Evolutionary conservation across 2,113 vertebrate species (phyloP).

Genomic region (Hippolais icterina): DNA sequence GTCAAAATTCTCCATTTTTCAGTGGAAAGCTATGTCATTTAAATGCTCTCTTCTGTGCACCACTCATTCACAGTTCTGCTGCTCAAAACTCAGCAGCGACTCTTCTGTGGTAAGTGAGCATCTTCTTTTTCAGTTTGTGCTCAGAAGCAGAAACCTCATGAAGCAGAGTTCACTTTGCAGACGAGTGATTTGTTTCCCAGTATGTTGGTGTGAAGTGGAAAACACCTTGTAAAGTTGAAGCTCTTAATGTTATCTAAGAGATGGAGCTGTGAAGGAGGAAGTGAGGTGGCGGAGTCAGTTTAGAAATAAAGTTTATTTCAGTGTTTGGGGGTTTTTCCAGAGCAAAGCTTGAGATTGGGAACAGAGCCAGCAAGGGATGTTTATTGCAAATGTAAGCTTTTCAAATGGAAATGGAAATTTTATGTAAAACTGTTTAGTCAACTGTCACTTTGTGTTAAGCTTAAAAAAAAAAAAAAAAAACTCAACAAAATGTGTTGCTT

Average conservation of each 20-base stretch:
- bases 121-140: neutral
- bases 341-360: neutral
- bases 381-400: conserved; percentile 18
- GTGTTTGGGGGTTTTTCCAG: neutral
- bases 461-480: neutral
- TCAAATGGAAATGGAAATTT: conserved; percentile 36
- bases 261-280: neutral
- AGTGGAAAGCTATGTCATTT: neutral
- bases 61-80: neutral
- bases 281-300: neutral
- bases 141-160: neutral
- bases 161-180: neutral
- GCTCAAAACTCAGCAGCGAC: neutral
- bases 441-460: neutral
- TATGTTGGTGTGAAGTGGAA: conserved; percentile 10
- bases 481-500: neutral
- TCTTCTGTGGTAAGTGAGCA: neutral
- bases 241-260: neutral
- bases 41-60: neutral
- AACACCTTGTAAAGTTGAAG: conserved; percentile 7
- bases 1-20: conserved; percentile 24
- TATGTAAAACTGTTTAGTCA: conserved; percentile 1
- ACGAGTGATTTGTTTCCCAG: neutral
- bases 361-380: neutral
- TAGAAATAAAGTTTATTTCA: conserved; percentile 27